Conservation (phyloP, 2,113 vertebrate species). For the Solenodon paradoxus region DNA sequence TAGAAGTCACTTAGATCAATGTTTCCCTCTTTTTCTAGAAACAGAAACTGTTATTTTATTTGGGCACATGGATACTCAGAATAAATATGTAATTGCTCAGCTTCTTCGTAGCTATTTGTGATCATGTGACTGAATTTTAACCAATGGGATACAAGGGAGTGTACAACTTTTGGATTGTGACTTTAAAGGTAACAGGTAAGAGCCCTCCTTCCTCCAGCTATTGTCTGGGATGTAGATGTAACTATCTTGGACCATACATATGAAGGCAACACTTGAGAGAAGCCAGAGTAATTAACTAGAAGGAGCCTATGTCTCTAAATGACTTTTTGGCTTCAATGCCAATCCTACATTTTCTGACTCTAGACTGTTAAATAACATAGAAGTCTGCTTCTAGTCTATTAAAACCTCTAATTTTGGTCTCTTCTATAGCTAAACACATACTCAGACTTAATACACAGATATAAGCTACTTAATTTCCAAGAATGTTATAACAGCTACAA, state of each 20-base stretch:
- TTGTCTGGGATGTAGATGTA: neutral
- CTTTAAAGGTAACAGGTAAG: neutral
- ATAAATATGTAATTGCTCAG: neutral
- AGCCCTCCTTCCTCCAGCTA: neutral
- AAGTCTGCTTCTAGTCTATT: neutral
- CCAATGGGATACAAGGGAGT: neutral
- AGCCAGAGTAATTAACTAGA: neutral
- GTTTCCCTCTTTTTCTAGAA: neutral
- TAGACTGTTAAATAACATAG: neutral
- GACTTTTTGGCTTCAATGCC: neutral
- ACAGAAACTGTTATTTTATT: neutral
- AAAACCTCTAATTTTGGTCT: neutral
- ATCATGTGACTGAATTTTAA: neutral
- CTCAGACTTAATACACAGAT: neutral
- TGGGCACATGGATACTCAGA: neutral
- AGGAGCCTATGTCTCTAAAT: neutral
- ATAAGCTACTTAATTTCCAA: neutral
- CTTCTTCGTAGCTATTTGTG: neutral
- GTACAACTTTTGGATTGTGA: neutral
- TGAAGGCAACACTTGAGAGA: neutral
- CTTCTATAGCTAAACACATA: neutral
- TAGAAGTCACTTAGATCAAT: neutral
- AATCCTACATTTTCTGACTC: neutral
- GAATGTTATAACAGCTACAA: neutral
- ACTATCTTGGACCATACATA: neutral